Evolutionary conservation across 2,797 vertebrate species (phyloP), one percentile per base, ranked within the genome.

Genomic region (Chelon labrosus): DNA sequence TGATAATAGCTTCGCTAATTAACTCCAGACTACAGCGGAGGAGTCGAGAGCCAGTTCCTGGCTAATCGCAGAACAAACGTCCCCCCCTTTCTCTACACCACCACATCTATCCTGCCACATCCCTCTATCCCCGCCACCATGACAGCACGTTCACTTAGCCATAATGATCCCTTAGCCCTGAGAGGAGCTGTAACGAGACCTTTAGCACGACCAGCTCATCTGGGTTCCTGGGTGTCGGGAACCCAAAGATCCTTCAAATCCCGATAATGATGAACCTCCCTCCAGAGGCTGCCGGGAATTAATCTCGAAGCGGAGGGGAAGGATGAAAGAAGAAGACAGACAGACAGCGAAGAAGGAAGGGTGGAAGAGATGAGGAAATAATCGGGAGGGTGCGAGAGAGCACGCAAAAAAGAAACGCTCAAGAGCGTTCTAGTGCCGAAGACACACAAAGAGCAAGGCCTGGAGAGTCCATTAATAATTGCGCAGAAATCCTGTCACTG

Each of bases 1-100:
- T 64, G 73, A 89, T 89, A 92, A 90, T 84, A 65, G 88, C 84
- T 77, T 77, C 35, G 87, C 83, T 91, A 91, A 93, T 94, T 91
- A 93, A 85, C 85, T 88, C 79, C 85, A 85, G 88, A 77, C 86
- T 67, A 57, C 68, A 70, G 11, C 56, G 65, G 83, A 85, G 83
- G 77, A 86, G 89, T 64, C 2, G 66, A 83, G 79, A 66, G 67
- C 82, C 8, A 77, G 58, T 59, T 89, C 73, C 56, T 64, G 38
- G 70, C 72, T 90, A 87, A 90, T 90, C 77, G 65, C 79, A 72
- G 72, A 86, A 90, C 88, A 91, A 88, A 83, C 70, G 66, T 35
- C 54, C 67, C 35, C 12, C 57, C 54, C 53, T 37, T 22, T n/a
- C 27, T 27, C 63, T 6, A 9, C 41, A 46, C 50, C 55, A 35